These are phyloP conservation scores for Mugil cephalus DNA, from an alignment of 2,113 vertebrate genomes.

Conservation along the genomic window DNA sequence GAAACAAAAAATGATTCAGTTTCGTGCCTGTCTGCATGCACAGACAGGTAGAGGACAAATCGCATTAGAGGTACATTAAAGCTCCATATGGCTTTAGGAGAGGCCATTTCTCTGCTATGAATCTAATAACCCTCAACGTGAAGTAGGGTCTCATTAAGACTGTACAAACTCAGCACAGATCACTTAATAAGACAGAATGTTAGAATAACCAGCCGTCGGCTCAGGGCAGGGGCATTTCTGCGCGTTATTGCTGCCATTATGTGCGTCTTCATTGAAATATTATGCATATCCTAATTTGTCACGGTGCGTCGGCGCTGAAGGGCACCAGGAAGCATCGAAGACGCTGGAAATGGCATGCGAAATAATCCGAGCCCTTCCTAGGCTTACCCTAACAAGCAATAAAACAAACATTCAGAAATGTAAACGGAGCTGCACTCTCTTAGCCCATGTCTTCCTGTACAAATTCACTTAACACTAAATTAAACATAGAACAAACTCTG, in stretches of 20 bases:
- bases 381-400: conserved; percentile 38
- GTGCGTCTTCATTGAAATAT: conserved; percentile 4
- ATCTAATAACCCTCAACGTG: conserved; percentile 58
- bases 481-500: conserved; percentile 31
- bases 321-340: conserved; percentile 1
- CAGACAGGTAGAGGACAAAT: conserved; percentile 76
- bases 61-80: conserved; percentile 76
- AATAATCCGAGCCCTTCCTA: conserved; percentile 19
- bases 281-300: conserved; percentile 28
- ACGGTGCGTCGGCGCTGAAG: conserved; percentile 6
- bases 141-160: conserved; percentile 64
- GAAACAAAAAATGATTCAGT: conserved; percentile 74
- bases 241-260: conserved; percentile 31
- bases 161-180: conserved; percentile 60
- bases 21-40: conserved; percentile 70
- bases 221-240: conserved; percentile 23
- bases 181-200: conserved; percentile 54
- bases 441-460: conserved; percentile 13
- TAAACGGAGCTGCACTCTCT: conserved; percentile 43
- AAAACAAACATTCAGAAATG: conserved; percentile 21
- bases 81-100: conserved; percentile 56
- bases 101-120: conserved; percentile 44
- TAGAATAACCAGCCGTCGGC: conserved; percentile 48
- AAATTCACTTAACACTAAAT: conserved; percentile 25
- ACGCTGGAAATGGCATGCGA: conserved; percentile 1